Evolutionary conservation across 2,113 vertebrate genomes (phyloP).

Genomic region (Meles meles): DNA sequence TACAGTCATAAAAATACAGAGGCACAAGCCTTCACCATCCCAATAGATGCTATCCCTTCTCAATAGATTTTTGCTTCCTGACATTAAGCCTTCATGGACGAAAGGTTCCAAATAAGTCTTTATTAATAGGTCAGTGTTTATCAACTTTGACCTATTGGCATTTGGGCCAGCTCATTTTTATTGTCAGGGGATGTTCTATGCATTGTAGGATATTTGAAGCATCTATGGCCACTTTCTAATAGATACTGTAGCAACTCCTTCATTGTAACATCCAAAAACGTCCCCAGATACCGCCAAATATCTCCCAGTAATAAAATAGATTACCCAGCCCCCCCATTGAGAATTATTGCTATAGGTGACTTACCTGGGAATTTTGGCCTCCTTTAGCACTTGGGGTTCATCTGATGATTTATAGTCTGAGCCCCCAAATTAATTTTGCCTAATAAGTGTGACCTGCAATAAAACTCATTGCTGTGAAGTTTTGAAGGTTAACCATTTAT

Average conservation of each 20-base stretch:
- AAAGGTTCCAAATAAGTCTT: not conserved
- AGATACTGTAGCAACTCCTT: not conserved
- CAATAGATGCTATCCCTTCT: not conserved
- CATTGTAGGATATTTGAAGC: not conserved
- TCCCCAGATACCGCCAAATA: not conserved
- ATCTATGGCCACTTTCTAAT: not conserved
- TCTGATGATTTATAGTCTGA: not conserved
- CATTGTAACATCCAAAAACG: not conserved
- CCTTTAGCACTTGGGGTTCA: not conserved
- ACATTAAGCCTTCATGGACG: not conserved
- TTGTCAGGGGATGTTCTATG: not conserved
- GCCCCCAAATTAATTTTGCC: not conserved
- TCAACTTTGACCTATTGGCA: not conserved
- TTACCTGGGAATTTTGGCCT: not conserved
- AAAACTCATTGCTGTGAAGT: not conserved
- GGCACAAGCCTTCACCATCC: not conserved
- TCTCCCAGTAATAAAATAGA: not conserved
- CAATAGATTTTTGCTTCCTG: not conserved
- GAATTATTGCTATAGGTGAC: not conserved
- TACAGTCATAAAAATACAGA: not conserved
- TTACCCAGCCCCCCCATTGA: fast-evolving
- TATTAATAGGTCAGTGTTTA: not conserved
- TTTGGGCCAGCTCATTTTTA: not conserved
- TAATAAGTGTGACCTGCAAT: not conserved
- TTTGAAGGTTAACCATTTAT: not conserved